A percentile compares a stretch with the other conserved stretches of the same genome.
Evolutionary conservation across 2,888 invertebrate species (phyloP).

Genomic region (Melipona bicolor): DNA sequence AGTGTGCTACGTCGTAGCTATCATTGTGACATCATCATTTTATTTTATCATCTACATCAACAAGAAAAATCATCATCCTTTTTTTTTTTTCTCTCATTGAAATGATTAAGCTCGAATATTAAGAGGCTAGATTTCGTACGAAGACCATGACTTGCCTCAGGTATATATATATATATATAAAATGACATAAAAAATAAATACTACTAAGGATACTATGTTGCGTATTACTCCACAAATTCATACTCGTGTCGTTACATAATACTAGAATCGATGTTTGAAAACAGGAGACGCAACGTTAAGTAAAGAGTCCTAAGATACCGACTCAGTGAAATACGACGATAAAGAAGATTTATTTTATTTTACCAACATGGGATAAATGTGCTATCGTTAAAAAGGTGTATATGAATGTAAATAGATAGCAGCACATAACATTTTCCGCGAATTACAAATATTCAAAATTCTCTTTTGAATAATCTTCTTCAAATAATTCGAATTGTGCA

Average conservation of each 20-base stretch:
- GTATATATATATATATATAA: slow-evolving; percentile 81
- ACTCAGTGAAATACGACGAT: neutral
- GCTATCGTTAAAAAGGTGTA: neutral
- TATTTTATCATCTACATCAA: slow-evolving; percentile 77
- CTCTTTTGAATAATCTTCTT: neutral
- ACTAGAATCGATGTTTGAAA: neutral
- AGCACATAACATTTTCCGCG: neutral
- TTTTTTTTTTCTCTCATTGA: slow-evolving; percentile 73
- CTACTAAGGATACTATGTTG: slow-evolving; percentile 55
- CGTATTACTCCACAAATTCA: neutral
- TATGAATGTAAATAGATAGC: slow-evolving; percentile 2
- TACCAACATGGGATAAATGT: neutral
- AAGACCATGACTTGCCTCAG: slow-evolving; percentile 48
- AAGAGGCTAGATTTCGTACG: slow-evolving; percentile 30
- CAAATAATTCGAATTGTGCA: neutral
- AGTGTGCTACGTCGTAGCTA: slow-evolving; percentile 64
- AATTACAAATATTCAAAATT: neutral
- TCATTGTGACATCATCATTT: slow-evolving; percentile 72
- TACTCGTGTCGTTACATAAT: neutral
- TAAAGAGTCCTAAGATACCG: no score
- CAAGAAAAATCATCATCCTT: slow-evolving; percentile 70
- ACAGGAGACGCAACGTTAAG: no score
- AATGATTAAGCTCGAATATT: slow-evolving; percentile 46
- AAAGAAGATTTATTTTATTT: neutral
- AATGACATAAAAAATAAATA: slow-evolving; percentile 64